Evolutionary conservation across 1,140 invertebrate genomes (phyloP), one percentile per base, ranked within the genome.

Genomic region (Trypoxylus dichotomus): DNA sequence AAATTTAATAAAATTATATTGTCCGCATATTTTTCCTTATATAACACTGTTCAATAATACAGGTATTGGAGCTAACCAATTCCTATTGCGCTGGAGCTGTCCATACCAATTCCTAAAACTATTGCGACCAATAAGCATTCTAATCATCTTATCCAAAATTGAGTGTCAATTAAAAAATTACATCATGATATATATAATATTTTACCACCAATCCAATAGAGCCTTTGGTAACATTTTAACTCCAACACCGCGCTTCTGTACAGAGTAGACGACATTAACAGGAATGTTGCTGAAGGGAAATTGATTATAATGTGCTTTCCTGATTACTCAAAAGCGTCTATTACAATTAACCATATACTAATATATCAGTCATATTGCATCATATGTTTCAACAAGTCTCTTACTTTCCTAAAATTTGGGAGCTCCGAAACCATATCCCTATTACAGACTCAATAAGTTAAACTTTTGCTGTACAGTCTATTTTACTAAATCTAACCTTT

Each of bases 101-200:
- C 25, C 42, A 29, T 42, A 19, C 73, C 32, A 8, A 43, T 42
- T 13, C 19, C 21, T 1, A 74, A 74, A 74, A 74, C 15, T 42
- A 2, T 15, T 74, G 19, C 19, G 73, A 74, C 73, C 73, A 10
- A 41, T 74, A 74, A 74, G 73, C 24, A 74, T 42, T 2, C 73
- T 74, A 1, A 11, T 41, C 11, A 27, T 74, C 37, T 74, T 74
- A 15, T 41, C 32, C 2, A 74, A 74, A 37, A 47, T 74, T 43
- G 73, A 74, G 19, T 27, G 6, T 24, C 27, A 43, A 10, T 43
- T 41, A 74, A 43, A 24, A 27, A 43, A 19, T 74, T 74, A 19
- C 15, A 11, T 24, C 27, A n/a, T n/a, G n/a, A n/a, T n/a, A n/a
- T n/a, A 11, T 15, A 43, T 47, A 24, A 74, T 37, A 74, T 74